Evolutionary conservation across 2,113 vertebrate genomes (phyloP).

Genomic region (Plecturocebus donacophilus): DNA sequence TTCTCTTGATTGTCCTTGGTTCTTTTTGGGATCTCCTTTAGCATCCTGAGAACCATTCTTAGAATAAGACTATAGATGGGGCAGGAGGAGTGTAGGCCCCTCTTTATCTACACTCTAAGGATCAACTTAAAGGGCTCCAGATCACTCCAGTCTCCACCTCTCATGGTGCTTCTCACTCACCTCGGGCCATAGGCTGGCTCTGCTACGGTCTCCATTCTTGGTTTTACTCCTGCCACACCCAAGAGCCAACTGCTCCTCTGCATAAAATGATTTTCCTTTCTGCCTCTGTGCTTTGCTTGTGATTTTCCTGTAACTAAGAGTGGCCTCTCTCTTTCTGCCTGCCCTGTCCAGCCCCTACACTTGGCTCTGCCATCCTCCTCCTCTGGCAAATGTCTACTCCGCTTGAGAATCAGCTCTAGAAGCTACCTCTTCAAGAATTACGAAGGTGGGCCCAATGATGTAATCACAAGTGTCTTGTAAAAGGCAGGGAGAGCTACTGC

Average conservation of each 20-base stretch:
- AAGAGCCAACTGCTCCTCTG: neutral
- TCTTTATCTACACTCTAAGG: neutral
- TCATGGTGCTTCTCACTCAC: accelerated
- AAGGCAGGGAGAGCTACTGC: neutral
- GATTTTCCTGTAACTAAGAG: neutral
- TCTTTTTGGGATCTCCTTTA: neutral
- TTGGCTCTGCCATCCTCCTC: neutral
- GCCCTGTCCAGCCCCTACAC: neutral
- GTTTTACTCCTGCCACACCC: neutral
- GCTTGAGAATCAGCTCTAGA: neutral
- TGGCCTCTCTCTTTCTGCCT: neutral
- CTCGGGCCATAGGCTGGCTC: neutral
- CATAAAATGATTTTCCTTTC: neutral
- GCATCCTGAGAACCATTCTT: neutral
- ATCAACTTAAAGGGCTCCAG: neutral
- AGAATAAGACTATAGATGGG: neutral
- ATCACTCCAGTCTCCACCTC: neutral
- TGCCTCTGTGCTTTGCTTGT: neutral
- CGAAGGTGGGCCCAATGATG: neutral
- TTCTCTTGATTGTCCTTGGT: neutral
- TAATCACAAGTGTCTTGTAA: neutral
- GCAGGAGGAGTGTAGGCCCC: accelerated
- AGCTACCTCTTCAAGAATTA: neutral
- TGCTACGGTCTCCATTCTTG: neutral
- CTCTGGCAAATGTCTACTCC: neutral